Base-by-base conservation (phyloP, 2,113 vertebrate species). In the Furnarius figulus region DNA sequence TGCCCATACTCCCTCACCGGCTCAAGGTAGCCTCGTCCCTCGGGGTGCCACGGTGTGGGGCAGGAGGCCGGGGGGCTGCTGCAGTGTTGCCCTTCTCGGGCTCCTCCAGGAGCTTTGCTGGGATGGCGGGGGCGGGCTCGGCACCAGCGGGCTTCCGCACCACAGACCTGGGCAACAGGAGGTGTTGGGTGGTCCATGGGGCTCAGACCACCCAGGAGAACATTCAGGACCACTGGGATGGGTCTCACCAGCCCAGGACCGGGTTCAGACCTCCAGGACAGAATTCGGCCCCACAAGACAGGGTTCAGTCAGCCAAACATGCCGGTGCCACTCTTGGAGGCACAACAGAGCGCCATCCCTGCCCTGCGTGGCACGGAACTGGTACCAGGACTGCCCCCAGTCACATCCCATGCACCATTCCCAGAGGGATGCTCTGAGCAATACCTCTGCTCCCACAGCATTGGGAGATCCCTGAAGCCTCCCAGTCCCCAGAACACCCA, bases 21-120 rank as follows among this genome's bases (percentile, higher is more conserved):
- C 97, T 96, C 39, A 97, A 95, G 1, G 97, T 52, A 24, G 97
- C 97, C 39, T 99, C 99, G 10, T 99, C 98, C 79, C 97, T 97
- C 66, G 89, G n/a, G 35, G 77, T 58, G 46, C 95, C 33, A 20
- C 98, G 97, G 62, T 97, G 97, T 2, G 97, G 97, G n/a, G 97
- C 97, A 4, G 97, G 81, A 1, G 97, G 96, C 47, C 98, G 97
- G 17, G 91, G 82, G 6, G 89, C 98, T 25, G 76, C 76, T 18
- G 92, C 37, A 12, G 39, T 6, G 10, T 25, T 20, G 39, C 95
- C 71, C 81, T 99, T 97, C 97, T 99, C 99, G 2, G 97, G 97
- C 61, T 99, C 99, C 65, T 99, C 99, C 1, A 97, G 97, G 76
- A 98, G 96, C 94, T 99, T 99, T 1, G 98, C 98, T 16, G 98